Evolutionary conservation across 1,140 invertebrate genomes (phyloP).

Genomic region (Bradysia coprophila): DNA sequence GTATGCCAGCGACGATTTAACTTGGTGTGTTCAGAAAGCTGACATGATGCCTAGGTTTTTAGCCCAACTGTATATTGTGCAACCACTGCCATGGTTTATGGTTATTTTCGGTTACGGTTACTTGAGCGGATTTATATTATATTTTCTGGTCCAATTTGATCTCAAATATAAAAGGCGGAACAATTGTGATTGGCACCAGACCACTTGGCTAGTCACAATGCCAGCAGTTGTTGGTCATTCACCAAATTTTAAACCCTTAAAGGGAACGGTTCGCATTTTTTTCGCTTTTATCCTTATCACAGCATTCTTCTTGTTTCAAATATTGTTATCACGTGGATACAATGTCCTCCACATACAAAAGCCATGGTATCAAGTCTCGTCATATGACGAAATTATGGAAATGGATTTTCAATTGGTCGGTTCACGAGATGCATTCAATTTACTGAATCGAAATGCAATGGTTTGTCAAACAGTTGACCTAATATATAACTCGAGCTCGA

Average conservation of each 20-base stretch:
- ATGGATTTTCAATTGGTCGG: background rate
- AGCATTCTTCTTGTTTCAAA: background rate
- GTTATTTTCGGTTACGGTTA: too few relatives aligned
- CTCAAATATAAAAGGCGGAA: background rate
- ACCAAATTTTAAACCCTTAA: background rate
- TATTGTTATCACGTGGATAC: background rate
- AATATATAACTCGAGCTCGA: too few relatives aligned
- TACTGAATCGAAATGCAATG: too few relatives aligned
- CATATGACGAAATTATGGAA: background rate
- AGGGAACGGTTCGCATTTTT: background rate
- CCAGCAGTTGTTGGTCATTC: background rate
- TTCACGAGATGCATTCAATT: background rate
- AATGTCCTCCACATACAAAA: background rate
- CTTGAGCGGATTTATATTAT: background rate
- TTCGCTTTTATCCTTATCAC: background rate
- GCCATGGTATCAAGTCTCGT: background rate
- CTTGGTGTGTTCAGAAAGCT: background rate
- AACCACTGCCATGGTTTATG: too few relatives aligned
- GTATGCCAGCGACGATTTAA: background rate
- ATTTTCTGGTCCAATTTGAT: background rate
- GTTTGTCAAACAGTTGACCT: too few relatives aligned
- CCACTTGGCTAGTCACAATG: background rate
- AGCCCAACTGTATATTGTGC: too few relatives aligned
- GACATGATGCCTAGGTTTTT: too few relatives aligned
- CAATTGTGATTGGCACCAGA: background rate